Evolutionary conservation across 2,797 vertebrate species (phyloP), one percentile per base, ranked within the genome.

Genomic region (Dendrocincla fuliginosa): DNA sequence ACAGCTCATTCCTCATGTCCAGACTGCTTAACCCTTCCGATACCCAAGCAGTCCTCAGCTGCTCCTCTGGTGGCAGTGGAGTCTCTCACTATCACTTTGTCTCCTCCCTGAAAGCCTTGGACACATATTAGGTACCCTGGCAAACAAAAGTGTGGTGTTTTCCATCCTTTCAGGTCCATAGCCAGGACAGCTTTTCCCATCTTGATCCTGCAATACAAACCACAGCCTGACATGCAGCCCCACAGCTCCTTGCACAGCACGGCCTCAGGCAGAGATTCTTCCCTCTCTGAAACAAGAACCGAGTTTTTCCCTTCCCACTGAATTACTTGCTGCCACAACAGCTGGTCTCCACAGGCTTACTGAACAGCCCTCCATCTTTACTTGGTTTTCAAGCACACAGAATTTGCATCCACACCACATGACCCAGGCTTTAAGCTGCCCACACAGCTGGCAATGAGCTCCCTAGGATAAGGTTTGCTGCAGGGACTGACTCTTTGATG

Each of bases 1-100:
- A 74, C 64, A 87, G 84, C 84, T 93, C 92, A 75, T 95, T 95
- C 71, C 79, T 89, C 11, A 3, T 4, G 33, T 77, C 71, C 81
- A 75, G 71, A 52, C 73, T 41, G 60, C 75, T 96, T 95, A 95
- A 96, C 90, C 71, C 96, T 93, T 93, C 73, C 32, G 41, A 15
- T 17, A 49, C 46, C 78, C 74, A 30, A 68, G 56, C 6, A 2
- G 37, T 23, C 32, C 61, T 55, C 4, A 1, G 41, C 33, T 1
- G 1, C 30, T 79, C 6, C 74, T 87, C 65, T 0, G 1, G 8
- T 20, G 23, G 41, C 39, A 19, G 3, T 3, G 7, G 23, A 84
- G 44, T 20, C n/a, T 41, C 60, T 63, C 5, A 0, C n/a, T 68
- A 7, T 25, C 27, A 7, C 61, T 19, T 7, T 59, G 44, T 25